phyloP scores from a whole-genome alignment of 1,140 invertebrate genomes.

The Meteorus sp. region DNA sequence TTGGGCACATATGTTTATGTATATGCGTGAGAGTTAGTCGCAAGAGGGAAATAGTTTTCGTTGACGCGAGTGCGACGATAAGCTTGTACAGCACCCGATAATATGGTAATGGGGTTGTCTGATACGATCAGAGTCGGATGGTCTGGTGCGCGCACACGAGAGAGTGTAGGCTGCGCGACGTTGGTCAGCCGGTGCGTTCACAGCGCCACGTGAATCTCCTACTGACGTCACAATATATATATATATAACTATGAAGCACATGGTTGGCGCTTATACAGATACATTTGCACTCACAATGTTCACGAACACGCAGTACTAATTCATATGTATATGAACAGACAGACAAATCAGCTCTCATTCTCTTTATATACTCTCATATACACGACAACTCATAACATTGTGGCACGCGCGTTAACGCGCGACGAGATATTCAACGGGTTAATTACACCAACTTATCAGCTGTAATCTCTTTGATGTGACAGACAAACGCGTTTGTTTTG shows the following conservation, averaged over 20 bases:
- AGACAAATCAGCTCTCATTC: neutral
- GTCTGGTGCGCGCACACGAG: neutral
- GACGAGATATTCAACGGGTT: neutral
- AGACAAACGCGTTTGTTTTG: neutral
- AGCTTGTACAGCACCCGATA: conserved; percentile 3
- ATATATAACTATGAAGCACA: neutral
- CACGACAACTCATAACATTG: too few relatives aligned
- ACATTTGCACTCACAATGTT: neutral
- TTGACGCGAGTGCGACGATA: neutral
- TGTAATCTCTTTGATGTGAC: conserved; percentile 1
- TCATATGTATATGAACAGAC: neutral
- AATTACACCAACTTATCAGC: conserved; percentile 13
- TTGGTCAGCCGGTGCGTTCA: neutral
- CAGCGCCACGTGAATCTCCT: conserved; percentile 8
- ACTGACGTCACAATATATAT: conserved; percentile 8
- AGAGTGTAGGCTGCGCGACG: neutral
- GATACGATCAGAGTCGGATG: conserved; percentile 5
- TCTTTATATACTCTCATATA: too few relatives aligned
- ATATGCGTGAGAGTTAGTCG: too few relatives aligned
- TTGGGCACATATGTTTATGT: too few relatives aligned
- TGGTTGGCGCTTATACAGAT: neutral
- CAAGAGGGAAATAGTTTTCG: neutral
- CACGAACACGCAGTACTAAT: neutral
- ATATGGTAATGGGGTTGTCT: conserved; percentile 7
- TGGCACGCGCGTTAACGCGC: conserved; percentile 2